phyloP scores from a whole-genome alignment of 2,113 vertebrate species.

The Scortum barcoo region DNA sequence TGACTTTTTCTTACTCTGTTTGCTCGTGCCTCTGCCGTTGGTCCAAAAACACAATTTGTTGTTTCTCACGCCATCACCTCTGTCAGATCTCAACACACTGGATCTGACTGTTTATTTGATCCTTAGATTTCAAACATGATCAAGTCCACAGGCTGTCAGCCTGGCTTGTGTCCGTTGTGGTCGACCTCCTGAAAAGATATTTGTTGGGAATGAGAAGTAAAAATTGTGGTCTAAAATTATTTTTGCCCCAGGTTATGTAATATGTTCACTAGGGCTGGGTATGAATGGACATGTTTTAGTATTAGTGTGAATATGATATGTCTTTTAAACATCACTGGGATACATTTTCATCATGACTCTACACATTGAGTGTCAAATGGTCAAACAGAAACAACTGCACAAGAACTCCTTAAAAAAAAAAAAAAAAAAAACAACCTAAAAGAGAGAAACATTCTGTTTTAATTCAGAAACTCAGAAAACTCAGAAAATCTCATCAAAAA shows the following conservation, averaged over 20 bases:
- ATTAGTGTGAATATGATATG: not conserved
- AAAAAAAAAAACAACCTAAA: not conserved
- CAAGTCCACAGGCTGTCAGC: not conserved
- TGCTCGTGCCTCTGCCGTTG: conserved; percentile 9
- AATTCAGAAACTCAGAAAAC: not conserved
- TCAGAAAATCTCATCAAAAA: not conserved
- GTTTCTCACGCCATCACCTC: not conserved
- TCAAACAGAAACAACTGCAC: not conserved
- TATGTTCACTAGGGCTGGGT: not conserved
- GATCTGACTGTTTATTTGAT: not conserved
- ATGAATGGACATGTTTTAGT: not conserved
- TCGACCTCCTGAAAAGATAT: not conserved
- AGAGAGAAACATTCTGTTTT: not conserved
- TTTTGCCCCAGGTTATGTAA: not conserved
- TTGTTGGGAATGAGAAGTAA: not conserved
- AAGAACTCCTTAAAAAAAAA: no score
- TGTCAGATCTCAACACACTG: not conserved
- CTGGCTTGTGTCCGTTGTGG: not conserved
- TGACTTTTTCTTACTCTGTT: conserved; percentile 4
- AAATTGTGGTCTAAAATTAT: not conserved
- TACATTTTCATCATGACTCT: not conserved
- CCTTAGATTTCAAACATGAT: not conserved
- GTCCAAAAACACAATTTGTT: not conserved
- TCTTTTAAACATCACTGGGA: not conserved
- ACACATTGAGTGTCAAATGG: not conserved